These are phyloP conservation scores for Magallana gigas DNA, from an alignment of 1,140 invertebrate genomes.

Conservation along the genomic window DNA sequence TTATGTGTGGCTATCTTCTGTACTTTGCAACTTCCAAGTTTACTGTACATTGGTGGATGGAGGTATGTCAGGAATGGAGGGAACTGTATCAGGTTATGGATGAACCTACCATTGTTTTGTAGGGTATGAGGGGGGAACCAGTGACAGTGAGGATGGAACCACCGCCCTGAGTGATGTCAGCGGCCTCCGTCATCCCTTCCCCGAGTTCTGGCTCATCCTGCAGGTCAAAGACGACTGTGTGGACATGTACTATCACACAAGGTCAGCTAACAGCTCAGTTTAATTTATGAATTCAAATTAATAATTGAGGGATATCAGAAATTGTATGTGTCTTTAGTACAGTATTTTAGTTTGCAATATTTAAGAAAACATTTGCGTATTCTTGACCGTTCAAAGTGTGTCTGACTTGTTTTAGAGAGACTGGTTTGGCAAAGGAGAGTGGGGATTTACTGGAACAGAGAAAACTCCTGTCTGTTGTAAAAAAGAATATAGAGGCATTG, in stretches of 20 bases:
- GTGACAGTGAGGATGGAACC: constrained; percentile 83
- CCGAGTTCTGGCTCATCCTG: constrained; percentile 89
- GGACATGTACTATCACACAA: constrained; percentile 86
- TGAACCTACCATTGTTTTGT: background rate
- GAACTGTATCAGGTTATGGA: too few relatives aligned
- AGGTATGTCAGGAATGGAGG: too few relatives aligned
- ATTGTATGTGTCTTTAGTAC: background rate
- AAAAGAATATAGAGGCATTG: constrained; percentile 81
- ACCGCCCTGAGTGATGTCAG: constrained; percentile 74
- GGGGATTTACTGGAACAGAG: constrained; percentile 64
- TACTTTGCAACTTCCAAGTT: too few relatives aligned
- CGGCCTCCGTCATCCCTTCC: constrained; percentile 80
- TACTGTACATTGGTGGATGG: too few relatives aligned
- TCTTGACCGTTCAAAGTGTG: too few relatives aligned
- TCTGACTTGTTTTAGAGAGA: constrained; percentile 63
- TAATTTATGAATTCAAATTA: background rate
- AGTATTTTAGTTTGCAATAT: too few relatives aligned
- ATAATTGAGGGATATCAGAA: background rate
- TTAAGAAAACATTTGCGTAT: too few relatives aligned
- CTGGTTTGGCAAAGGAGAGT: constrained; percentile 63
- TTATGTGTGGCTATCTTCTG: too few relatives aligned
- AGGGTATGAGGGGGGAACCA: constrained; percentile 84
- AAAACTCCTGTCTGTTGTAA: constrained; percentile 66
- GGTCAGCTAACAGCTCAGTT: constrained; percentile 67
- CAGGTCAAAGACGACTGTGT: constrained; percentile 83